Evolutionary conservation across 2,888 invertebrate species (phyloP), one percentile per base, ranked within the genome.

Genomic region (Apocheima hispidaria): DNA sequence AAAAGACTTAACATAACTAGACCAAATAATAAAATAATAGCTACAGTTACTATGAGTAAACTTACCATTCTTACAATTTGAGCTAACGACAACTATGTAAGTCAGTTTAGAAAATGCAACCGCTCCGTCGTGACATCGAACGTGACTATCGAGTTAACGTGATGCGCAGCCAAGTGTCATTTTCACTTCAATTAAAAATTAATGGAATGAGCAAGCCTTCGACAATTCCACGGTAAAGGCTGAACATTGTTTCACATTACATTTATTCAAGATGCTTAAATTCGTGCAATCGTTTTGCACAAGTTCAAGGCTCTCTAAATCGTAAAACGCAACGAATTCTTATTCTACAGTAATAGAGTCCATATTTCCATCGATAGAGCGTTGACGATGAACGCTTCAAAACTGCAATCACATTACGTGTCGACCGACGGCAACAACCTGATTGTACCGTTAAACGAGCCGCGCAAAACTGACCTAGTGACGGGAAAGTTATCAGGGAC

Each of bases 381-480:
- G 78, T 72, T 76, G 67, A 77, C 82, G 83, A 84, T 85, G 79
- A 86, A 81, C 77, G 82, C 82, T 86, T 86, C 79, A 86, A 89
- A 90, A 89, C 82, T 90, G 90, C 90, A 90, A 86, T 89, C 86
- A 86, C 89, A 88, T 83, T 88, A 89, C 84, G 88, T 87, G 84
- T 86, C 87, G 78, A 77, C 81, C 84, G 86, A 82, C 88, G 85
- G 83, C 87, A 83, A 84, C 87, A 90, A 91, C 90, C 88, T 88
- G 92, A 90, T 85, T 87, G 84, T 92, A 92, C 92, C 92, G 92
- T 92, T 92, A 90, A 79, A 79, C 84, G 86, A 86, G 84, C 86
- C 83, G 85, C 84, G 87, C 89, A 89, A 86, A 92, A 90, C 90
- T 92, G 92, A 92, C 92, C 92, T 92, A 92, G 88, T 92, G 88